phyloP scores from a whole-genome alignment of 2,113 vertebrate genomes.

The Phyllostomus hastatus region DNA sequence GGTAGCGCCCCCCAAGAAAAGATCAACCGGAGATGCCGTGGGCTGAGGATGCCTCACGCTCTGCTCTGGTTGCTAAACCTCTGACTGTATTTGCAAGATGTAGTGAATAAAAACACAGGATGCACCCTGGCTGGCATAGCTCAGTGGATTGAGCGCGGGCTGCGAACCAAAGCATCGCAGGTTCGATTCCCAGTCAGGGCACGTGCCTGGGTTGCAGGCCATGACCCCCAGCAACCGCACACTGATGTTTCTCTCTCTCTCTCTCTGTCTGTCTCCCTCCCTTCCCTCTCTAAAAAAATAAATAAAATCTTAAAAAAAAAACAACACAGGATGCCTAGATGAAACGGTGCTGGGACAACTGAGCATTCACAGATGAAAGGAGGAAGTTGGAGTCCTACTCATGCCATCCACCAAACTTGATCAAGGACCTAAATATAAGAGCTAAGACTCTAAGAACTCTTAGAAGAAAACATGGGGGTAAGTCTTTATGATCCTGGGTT shows the following conservation, averaged over 20 bases:
- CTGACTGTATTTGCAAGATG: not conserved
- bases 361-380: not conserved
- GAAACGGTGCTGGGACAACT: not conserved
- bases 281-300: no score
- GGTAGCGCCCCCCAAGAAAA: not conserved
- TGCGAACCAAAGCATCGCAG: no score
- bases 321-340: not conserved
- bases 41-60: not conserved
- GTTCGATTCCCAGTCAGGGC: no score
- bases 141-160: no score
- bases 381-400: not conserved
- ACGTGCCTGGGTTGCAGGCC: no score
- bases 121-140: no score
- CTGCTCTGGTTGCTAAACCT: not conserved
- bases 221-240: no score
- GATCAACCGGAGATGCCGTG: fast-evolving
- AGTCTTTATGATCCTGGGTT: not conserved
- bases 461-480: not conserved
- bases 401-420: fast-evolving
- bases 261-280: no score
- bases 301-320: not conserved
- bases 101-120: not conserved
- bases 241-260: no score
- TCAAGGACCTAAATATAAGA: not conserved
- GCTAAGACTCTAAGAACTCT: not conserved